Conservation (phyloP, 2,888 invertebrate species). For the Lasioglossum vierecki region DNA sequence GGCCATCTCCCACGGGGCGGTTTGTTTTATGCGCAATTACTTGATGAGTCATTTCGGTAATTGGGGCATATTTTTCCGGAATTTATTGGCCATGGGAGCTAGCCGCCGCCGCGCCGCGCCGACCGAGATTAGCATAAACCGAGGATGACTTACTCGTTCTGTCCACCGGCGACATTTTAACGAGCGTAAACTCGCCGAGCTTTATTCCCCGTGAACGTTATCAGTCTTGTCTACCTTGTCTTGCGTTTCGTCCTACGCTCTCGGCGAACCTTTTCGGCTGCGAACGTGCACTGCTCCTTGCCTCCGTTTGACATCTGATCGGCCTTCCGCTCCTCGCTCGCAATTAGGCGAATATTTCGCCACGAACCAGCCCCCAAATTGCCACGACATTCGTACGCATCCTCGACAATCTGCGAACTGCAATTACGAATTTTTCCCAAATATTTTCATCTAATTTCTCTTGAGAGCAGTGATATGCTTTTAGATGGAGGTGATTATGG, state of each 20-base stretch:
- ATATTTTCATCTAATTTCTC: conserved; percentile 18
- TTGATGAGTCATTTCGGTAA: conserved; percentile 83
- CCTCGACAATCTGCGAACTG: neutral
- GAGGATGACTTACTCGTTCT: conserved; percentile 76
- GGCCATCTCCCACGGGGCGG: conserved; percentile 73
- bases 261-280: conserved; percentile 53
- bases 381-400: neutral
- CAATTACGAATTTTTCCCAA: neutral
- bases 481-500: too few relatives aligned
- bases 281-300: conserved; percentile 47
- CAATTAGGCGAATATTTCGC: conserved; percentile 27
- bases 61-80: conserved; percentile 81
- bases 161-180: conserved; percentile 76
- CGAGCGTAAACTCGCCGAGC: conserved; percentile 76
- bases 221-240: conserved; percentile 66
- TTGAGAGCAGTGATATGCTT: neutral
- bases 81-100: conserved; percentile 76
- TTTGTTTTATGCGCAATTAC: conserved; percentile 80
- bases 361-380: neutral
- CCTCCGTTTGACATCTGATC: conserved; percentile 68
- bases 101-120: conserved; percentile 53
- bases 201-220: conserved; percentile 76
- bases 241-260: conserved; percentile 61
- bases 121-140: conserved; percentile 77
- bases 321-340: conserved; percentile 42